Evolutionary conservation across 2,888 invertebrate species (phyloP).

Genomic region (Corbicula japonica): DNA sequence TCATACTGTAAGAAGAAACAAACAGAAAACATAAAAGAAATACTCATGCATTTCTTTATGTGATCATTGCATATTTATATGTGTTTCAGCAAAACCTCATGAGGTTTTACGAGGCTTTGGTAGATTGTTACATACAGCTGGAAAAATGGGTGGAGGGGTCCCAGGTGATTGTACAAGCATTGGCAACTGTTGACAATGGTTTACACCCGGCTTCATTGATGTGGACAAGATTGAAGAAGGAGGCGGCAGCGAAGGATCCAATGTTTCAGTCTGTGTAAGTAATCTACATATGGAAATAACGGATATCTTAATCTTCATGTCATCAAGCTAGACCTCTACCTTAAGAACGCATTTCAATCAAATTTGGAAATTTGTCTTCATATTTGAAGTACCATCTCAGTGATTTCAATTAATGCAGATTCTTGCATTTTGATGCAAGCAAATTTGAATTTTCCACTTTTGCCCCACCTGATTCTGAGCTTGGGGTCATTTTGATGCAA

Average conservation of each 20-base stretch:
- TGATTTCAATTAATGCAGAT: background rate
- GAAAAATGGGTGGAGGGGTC: conserved; percentile 33
- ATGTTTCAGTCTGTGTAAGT: conserved; percentile 63
- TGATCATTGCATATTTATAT: background rate
- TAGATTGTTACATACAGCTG: conserved; percentile 31
- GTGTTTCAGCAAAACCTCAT: conserved; percentile 40
- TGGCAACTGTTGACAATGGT: conserved; percentile 46
- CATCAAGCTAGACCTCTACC: too few species aligned
- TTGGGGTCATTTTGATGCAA: too few species aligned
- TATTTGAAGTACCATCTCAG: background rate
- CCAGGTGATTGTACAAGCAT: conserved; percentile 51
- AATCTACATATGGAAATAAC: background rate
- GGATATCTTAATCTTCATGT: too few species aligned
- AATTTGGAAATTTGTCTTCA: background rate
- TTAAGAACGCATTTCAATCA: too few species aligned
- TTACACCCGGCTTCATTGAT: conserved; percentile 50
- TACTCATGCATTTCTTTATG: too few species aligned
- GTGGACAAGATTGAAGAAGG: conserved; percentile 71
- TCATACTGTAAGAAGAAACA: too few species aligned
- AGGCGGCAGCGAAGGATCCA: conserved; percentile 47
- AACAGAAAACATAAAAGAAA: too few species aligned
- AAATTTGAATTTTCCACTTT: too few species aligned
- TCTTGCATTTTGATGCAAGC: background rate
- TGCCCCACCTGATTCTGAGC: too few species aligned
- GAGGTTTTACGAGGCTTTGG: conserved; percentile 27